Conservation (phyloP, 2,113 vertebrate species). For the Riparia riparia region DNA sequence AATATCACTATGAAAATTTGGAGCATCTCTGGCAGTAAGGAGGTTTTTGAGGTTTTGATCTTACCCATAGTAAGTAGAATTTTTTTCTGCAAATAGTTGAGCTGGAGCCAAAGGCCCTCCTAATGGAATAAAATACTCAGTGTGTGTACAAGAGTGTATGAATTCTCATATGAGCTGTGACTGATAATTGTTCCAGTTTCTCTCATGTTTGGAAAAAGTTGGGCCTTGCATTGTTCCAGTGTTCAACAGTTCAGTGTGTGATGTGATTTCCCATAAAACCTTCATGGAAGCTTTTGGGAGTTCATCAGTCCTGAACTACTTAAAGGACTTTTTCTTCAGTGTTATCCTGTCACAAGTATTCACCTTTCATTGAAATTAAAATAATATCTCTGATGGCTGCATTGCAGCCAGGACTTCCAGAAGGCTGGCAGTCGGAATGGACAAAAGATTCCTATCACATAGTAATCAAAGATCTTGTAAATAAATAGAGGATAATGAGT, state of each 20-base stretch:
- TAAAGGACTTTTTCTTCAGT: not conserved
- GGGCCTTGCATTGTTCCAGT: not conserved
- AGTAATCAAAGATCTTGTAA: not conserved
- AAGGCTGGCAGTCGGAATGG: not conserved
- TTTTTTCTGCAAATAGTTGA: not conserved
- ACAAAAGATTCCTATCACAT: not conserved
- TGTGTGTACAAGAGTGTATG: not conserved
- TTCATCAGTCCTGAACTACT: not conserved
- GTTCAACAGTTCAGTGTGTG: not conserved
- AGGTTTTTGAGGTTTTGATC: not conserved
- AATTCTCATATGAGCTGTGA: not conserved
- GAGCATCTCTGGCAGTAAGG: not conserved
- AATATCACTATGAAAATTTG: not conserved
- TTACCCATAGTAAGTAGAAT: not conserved
- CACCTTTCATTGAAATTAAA: not conserved
- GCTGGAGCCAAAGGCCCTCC: not conserved
- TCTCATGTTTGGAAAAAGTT: not conserved
- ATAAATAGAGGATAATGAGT: not conserved
- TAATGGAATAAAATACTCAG: not conserved
- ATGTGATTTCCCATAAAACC: not conserved
- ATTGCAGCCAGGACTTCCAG: not conserved
- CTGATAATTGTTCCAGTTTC: not conserved
- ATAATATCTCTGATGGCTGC: not conserved
- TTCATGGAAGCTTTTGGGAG: not conserved
- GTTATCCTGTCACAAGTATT: not conserved